Percentiles rank a stretch among this genome's conserved stretches.
Evolutionary conservation across 2,113 vertebrate species (phyloP).

Genomic region (Phyllostomus discolor): DNA sequence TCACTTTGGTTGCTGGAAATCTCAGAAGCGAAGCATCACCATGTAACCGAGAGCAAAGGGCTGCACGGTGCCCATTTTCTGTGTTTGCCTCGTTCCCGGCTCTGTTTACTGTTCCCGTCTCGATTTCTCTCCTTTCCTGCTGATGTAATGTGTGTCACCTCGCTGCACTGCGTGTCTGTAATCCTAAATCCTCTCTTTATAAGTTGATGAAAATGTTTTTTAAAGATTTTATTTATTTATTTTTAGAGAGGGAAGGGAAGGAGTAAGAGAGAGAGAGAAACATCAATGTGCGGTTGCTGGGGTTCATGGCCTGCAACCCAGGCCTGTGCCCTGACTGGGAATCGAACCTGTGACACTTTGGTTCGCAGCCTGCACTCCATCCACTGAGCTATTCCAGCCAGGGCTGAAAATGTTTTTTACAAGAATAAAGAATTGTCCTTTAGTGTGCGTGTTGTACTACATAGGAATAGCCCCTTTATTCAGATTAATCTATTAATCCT

Average conservation of each 20-base stretch:
- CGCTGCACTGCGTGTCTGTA: background rate
- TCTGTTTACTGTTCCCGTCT: background rate
- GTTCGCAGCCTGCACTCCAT: too few species aligned
- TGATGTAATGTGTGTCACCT: background rate
- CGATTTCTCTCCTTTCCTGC: background rate
- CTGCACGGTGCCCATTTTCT: background rate
- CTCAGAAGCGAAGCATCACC: background rate
- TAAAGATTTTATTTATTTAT: too few species aligned
- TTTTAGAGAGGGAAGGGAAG: too few species aligned
- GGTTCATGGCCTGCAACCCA: too few species aligned
- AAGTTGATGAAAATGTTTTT: background rate
- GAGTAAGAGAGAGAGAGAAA: too few species aligned
- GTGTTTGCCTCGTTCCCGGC: background rate
- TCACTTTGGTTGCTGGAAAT: background rate
- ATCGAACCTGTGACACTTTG: too few species aligned
- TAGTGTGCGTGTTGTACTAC: background rate
- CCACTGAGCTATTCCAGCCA: too few species aligned
- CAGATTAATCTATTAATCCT: background rate
- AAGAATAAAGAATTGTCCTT: background rate
- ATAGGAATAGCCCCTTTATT: background rate
- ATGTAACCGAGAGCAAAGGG: background rate
- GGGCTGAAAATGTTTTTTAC: background rate
- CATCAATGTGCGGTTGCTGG: too few species aligned
- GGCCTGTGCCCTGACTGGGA: too few species aligned
- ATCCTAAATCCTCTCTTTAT: background rate